Evolutionary conservation across 2,113 vertebrate species (phyloP).

Genomic region (Siniperca knerii): DNA sequence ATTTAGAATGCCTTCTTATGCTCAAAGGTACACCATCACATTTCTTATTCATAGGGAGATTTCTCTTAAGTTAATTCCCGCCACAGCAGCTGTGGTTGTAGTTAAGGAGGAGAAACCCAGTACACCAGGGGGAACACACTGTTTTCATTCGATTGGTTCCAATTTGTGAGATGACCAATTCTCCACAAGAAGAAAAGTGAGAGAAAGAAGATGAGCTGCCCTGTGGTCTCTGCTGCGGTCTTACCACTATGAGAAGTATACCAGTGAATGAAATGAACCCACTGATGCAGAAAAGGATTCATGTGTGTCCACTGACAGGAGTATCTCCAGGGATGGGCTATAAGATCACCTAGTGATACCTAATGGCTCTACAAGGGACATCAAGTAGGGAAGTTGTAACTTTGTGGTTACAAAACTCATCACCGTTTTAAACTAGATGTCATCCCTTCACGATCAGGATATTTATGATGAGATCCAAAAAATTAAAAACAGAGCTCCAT

Average conservation of each 20-base stretch:
- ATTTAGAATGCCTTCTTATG: conserved; percentile 21
- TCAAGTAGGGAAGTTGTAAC: background rate
- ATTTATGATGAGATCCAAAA: background rate
- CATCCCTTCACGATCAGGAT: background rate
- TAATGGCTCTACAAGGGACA: conserved; percentile 28
- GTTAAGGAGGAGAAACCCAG: conserved; percentile 10
- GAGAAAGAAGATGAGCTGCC: conserved; percentile 27
- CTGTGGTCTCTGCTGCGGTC: conserved; percentile 19
- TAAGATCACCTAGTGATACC: conserved; percentile 24
- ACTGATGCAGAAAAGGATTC: conserved; percentile 24
- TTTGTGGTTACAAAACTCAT: background rate
- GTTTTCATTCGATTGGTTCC: conserved; percentile 45
- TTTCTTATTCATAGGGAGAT: conserved; percentile 40
- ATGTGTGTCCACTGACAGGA: conserved; percentile 11
- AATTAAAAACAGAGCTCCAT: background rate
- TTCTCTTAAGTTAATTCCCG: conserved; percentile 36
- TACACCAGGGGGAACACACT: conserved; percentile 41
- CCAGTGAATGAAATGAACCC: conserved; percentile 33
- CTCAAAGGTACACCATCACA: conserved; percentile 6
- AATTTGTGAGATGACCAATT: conserved; percentile 46
- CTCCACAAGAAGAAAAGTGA: conserved; percentile 5
- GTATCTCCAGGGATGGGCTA: conserved; percentile 12
- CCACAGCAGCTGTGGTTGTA: background rate
- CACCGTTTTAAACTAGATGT: background rate
- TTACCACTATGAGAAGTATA: conserved; percentile 16